Evolutionary conservation across 30 jellyfish, hydroid and myxozoan species (phyloP).

Genomic region (Cassiopea andromeda): DNA sequence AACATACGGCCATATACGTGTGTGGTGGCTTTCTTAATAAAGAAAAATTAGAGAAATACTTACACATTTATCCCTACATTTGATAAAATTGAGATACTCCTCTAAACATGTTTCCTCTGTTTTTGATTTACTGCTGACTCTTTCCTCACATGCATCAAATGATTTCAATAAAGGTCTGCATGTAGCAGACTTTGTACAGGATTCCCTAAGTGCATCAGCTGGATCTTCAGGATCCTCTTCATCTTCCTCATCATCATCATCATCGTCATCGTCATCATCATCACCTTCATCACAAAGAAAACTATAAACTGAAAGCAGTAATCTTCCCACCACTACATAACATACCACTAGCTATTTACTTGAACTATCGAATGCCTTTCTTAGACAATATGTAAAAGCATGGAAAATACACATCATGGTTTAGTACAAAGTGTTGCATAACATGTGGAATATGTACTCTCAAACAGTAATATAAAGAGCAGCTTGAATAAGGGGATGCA

Average conservation of each 20-base stretch:
- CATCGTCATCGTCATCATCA: conserved; percentile 69
- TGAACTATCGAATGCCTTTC: too few relatives aligned
- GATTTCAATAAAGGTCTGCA: conserved; percentile 56
- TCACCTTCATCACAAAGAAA: neutral
- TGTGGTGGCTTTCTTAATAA: too few relatives aligned
- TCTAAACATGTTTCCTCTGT: conserved; percentile 81
- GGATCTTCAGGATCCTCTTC: conserved; percentile 85
- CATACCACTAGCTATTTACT: too few relatives aligned
- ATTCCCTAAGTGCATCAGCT: conserved; percentile 61
- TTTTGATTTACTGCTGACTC: conserved; percentile 69
- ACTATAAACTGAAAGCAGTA: neutral
- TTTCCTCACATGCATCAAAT: conserved; percentile 83
- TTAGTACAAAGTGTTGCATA: too few relatives aligned
- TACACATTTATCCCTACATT: conserved; percentile 84
- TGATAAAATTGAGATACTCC: conserved; percentile 74
- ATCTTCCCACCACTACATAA: neutral
- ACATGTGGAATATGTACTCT: too few relatives aligned
- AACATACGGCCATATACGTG: too few relatives aligned
- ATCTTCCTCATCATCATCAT: conserved; percentile 90
- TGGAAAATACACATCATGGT: too few relatives aligned
- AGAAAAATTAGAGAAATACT: conserved; percentile 22
- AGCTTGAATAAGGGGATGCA: too few relatives aligned
- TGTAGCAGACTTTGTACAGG: conserved; percentile 61
- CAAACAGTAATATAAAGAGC: too few relatives aligned
- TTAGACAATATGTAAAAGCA: too few relatives aligned